Percentiles rank a stretch among this genome's conserved stretches.
phyloP scores from a whole-genome alignment of 1,140 invertebrate genomes.

The Danaus plexippus region DNA sequence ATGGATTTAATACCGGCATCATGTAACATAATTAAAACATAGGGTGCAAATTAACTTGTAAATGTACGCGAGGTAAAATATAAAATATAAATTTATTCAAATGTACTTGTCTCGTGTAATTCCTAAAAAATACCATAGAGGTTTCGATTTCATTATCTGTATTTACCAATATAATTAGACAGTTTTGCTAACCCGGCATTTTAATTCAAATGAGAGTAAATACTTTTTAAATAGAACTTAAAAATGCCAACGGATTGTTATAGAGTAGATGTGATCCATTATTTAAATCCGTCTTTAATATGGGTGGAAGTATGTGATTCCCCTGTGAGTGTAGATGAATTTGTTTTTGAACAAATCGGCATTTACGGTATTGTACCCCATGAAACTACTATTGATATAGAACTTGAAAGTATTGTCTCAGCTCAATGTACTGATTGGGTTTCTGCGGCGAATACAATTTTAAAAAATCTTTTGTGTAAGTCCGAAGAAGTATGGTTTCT shows the following conservation, averaged over 20 bases:
- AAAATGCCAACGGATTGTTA: conserved; percentile 41
- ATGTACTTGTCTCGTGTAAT: too few relatives aligned
- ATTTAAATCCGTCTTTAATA: conserved; percentile 52
- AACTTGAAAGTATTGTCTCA: conserved; percentile 17
- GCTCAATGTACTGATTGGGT: conserved; percentile 33
- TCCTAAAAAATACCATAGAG: too few relatives aligned
- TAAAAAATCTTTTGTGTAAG: conserved; percentile 31
- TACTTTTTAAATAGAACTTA: too few relatives aligned
- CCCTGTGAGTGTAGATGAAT: conserved; percentile 18
- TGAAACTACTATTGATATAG: conserved; percentile 30
- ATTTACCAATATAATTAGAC: too few relatives aligned
- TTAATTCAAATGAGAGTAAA: too few relatives aligned
- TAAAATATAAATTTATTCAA: too few relatives aligned
- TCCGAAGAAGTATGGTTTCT: conserved; percentile 36
- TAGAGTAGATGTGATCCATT: conserved; percentile 41
- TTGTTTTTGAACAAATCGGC: conserved; percentile 52
- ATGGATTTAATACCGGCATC: too few relatives aligned
- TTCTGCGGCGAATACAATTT: conserved; percentile 23
- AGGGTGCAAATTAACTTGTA: too few relatives aligned
- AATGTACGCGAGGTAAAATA: too few relatives aligned
- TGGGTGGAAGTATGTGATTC: conserved; percentile 41
- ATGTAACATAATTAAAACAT: too few relatives aligned
- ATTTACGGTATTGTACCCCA: conserved; percentile 47
- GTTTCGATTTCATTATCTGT: too few relatives aligned
- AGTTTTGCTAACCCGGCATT: too few relatives aligned